A percentile compares a stretch with the other conserved stretches of the same genome.
phyloP scores from a whole-genome alignment of 2,113 vertebrate genomes.

The Penelope pileata region DNA sequence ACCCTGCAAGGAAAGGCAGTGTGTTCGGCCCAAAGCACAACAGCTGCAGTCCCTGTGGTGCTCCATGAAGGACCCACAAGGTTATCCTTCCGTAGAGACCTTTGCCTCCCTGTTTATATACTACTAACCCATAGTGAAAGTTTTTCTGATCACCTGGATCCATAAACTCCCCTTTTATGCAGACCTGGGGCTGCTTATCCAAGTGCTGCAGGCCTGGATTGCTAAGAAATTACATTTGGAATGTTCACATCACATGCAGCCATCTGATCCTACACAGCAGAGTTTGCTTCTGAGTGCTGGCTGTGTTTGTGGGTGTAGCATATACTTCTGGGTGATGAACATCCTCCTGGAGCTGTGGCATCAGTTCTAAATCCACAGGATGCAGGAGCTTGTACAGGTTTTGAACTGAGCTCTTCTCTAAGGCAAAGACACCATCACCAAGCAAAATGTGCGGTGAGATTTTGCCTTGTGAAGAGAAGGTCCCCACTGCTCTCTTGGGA shows the following conservation, averaged over 20 bases:
- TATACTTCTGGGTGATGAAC: background rate
- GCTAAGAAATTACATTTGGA: background rate
- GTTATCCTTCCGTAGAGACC: background rate
- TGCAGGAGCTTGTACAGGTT: background rate
- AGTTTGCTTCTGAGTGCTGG: background rate
- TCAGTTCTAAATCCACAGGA: background rate
- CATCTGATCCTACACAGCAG: background rate
- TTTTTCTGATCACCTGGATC: background rate
- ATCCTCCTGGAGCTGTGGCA: background rate
- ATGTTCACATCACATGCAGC: background rate
- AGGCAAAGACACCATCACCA: background rate
- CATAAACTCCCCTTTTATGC: background rate
- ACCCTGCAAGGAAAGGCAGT: background rate
- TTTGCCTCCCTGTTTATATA: background rate
- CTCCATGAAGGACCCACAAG: background rate
- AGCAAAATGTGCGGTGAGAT: background rate
- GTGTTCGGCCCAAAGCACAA: background rate
- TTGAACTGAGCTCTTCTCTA: background rate
- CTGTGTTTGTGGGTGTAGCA: background rate
- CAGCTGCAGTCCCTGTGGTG: rapidly evolving
- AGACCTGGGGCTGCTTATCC: background rate
- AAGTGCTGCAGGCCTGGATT: background rate
- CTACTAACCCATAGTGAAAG: background rate
- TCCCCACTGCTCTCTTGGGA: background rate
- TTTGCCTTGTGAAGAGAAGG: background rate